A percentile compares a stretch with the other conserved stretches of the same genome.
These are phyloP conservation scores for Zaprionus lachaisei DNA, from an alignment of 1,140 invertebrate species.

Conservation along the genomic window DNA sequence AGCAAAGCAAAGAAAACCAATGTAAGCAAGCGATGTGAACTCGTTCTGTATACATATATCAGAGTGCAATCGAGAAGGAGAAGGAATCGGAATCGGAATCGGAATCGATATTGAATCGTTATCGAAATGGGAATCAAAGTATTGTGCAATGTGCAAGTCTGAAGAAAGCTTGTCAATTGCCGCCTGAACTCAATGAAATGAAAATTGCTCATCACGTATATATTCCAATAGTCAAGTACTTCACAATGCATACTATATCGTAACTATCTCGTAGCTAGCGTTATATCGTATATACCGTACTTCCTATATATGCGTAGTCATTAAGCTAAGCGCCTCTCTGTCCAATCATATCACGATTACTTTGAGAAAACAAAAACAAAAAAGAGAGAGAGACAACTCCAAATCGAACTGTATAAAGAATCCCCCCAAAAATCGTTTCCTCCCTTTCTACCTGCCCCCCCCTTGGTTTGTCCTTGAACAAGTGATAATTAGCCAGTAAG, in stretches of 20 bases:
- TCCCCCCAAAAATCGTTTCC: neutral
- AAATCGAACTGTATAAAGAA: slow-evolving; percentile 36
- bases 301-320: slow-evolving; percentile 44
- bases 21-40: slow-evolving; percentile 35
- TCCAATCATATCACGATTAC: slow-evolving; percentile 67
- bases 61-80: slow-evolving; percentile 2
- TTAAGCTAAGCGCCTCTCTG: slow-evolving; percentile 62
- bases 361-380: no score
- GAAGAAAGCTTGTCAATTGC: slow-evolving; percentile 45
- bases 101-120: slow-evolving; percentile 16
- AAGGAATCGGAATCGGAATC: slow-evolving; percentile 5
- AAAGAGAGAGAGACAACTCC: neutral
- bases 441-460: neutral
- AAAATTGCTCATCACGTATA: slow-evolving; percentile 76
- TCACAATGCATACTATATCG: slow-evolving; percentile 6
- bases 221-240: slow-evolving; percentile 62
- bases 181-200: slow-evolving; percentile 58
- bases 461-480: slow-evolving; percentile 63
- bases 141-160: slow-evolving; percentile 48
- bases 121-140: slow-evolving; percentile 28
- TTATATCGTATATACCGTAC: slow-evolving; percentile 22
- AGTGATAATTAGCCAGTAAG: slow-evolving; percentile 78
- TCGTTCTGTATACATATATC: slow-evolving; percentile 33
- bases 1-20: neutral
- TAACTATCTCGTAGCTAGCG: slow-evolving; percentile 4